A percentile compares a stretch with the other conserved stretches of the same genome.
Evolutionary conservation across 2,888 invertebrate species (phyloP).

Genomic region (Zaprionus obscuricornis): DNA sequence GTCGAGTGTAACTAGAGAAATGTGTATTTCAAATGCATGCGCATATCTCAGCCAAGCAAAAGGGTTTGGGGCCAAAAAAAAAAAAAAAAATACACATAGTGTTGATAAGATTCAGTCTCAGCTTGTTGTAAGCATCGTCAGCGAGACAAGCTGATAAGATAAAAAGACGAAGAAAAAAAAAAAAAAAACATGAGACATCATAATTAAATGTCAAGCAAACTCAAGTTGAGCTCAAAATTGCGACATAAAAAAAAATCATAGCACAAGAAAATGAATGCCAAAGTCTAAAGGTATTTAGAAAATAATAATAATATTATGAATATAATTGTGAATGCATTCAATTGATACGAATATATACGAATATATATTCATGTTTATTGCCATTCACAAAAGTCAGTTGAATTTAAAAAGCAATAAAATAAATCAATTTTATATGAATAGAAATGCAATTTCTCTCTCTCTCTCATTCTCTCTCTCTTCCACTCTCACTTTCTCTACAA

Average conservation of each 20-base stretch:
- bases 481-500: too few species aligned
- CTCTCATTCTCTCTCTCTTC: too few species aligned
- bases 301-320: too few species aligned
- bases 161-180: conserved; percentile 35
- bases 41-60: too few species aligned
- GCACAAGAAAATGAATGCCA: not conserved
- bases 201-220: conserved; percentile 42
- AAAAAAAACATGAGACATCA: conserved; percentile 21
- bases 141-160: conserved; percentile 41
- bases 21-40: conserved; percentile 31
- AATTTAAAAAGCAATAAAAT: conserved; percentile 14
- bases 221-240: conserved; percentile 18
- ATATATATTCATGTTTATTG: too few species aligned
- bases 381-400: not conserved
- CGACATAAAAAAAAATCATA: conserved; percentile 9
- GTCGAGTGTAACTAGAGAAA: conserved; percentile 22
- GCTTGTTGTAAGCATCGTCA: too few species aligned
- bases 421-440: conserved; percentile 30
- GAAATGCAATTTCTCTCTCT: conserved; percentile 17
- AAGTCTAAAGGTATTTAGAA: too few species aligned
- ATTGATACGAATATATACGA: too few species aligned
- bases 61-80: too few species aligned
- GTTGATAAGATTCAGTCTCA: too few species aligned
- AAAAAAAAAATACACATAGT: too few species aligned
- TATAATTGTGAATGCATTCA: too few species aligned